A percentile compares a stretch with the other conserved stretches of the same genome.
Conservation (phyloP, 2,113 vertebrate genomes). For the Marmota flaviventris region DNA sequence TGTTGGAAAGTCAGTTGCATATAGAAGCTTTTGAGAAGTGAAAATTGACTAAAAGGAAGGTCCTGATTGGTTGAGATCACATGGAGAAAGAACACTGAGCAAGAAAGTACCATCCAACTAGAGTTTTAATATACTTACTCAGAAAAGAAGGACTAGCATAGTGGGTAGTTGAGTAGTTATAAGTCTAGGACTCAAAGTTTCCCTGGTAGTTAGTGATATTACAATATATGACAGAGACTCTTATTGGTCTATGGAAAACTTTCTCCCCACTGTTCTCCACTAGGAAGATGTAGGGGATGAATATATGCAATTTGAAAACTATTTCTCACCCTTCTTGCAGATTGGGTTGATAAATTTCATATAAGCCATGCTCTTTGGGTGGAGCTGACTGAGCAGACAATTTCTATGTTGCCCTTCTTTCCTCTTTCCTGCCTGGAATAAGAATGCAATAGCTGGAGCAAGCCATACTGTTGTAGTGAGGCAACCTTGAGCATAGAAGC, state of each 20-base stretch:
- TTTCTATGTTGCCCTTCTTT: background rate
- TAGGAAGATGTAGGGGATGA: background rate
- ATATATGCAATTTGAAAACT: background rate
- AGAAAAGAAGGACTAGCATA: background rate
- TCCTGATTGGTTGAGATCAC: background rate
- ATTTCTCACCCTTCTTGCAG: background rate
- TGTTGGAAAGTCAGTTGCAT: background rate
- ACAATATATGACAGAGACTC: background rate
- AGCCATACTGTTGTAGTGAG: background rate
- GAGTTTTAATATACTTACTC: background rate
- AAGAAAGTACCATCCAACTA: background rate
- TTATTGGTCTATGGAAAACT: background rate
- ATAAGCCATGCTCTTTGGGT: background rate
- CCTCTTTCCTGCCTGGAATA: background rate
- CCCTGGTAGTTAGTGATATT: background rate
- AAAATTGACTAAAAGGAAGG: background rate
- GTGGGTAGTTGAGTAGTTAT: background rate
- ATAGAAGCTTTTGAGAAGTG: background rate
- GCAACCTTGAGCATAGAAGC: background rate
- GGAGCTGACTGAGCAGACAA: background rate
- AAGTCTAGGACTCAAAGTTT: background rate
- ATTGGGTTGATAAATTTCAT: background rate
- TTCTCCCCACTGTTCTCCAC: background rate
- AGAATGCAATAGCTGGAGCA: background rate
- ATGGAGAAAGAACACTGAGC: background rate